Percentiles rank a stretch among this genome's conserved stretches.
Evolutionary conservation across 2,113 vertebrate genomes (phyloP).

Genomic region (Tympanuchus pallidicinctus): DNA sequence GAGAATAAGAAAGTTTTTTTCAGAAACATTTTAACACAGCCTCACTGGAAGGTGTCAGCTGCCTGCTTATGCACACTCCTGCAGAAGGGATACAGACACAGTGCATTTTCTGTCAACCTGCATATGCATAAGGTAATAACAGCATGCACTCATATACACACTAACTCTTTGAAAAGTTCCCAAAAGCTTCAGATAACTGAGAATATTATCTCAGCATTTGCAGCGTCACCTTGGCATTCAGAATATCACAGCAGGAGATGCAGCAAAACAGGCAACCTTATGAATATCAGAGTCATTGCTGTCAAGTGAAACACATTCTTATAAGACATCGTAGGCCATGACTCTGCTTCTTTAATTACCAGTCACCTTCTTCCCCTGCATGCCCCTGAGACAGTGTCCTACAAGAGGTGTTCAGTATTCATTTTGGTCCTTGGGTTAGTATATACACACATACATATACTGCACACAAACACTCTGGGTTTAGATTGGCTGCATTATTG

Average conservation of each 20-base stretch:
- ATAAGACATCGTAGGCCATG: not conserved
- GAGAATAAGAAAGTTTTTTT: not conserved
- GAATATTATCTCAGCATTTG: not conserved
- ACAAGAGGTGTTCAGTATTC: not conserved
- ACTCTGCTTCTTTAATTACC: not conserved
- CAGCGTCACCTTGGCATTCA: fast-evolving
- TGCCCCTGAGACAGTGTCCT: not conserved
- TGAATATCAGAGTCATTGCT: fast-evolving
- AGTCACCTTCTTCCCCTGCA: not conserved
- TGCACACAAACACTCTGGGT: fast-evolving
- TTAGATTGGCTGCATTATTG: not conserved
- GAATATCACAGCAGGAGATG: not conserved
- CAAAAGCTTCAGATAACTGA: not conserved
- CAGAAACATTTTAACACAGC: not conserved
- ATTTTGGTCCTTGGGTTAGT: not conserved
- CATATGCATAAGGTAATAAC: not conserved
- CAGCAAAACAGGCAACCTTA: fast-evolving
- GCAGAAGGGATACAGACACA: not conserved
- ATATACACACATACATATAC: fast-evolving
- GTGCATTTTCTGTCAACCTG: not conserved
- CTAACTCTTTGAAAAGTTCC: not conserved
- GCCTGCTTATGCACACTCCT: not conserved
- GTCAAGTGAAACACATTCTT: not conserved
- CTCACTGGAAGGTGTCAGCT: not conserved
- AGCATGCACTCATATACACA: not conserved